These are phyloP conservation scores for Menura novaehollandiae DNA, from an alignment of 2,113 vertebrate species.

Conservation along the genomic window DNA sequence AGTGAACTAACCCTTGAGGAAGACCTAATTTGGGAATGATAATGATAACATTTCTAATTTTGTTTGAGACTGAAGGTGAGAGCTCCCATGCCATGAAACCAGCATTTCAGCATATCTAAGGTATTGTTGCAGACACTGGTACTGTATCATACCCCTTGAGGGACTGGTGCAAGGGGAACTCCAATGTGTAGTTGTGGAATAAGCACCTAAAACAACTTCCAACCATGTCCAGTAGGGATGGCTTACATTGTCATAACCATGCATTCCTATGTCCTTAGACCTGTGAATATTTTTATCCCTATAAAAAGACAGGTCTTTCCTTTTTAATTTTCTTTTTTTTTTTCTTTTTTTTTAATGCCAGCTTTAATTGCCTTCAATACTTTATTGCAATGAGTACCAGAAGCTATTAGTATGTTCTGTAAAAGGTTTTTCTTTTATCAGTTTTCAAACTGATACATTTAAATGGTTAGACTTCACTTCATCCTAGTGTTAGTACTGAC, in stretches of 20 bases:
- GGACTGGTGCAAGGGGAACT: not conserved
- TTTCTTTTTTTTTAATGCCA: not conserved
- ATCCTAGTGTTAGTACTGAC: not conserved
- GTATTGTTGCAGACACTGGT: not conserved
- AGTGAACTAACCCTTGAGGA: not conserved
- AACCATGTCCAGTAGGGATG: not conserved
- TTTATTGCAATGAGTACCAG: not conserved
- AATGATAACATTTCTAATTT: not conserved
- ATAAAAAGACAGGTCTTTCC: not conserved
- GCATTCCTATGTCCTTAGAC: not conserved
- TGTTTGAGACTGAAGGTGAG: not conserved
- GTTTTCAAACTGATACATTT: not conserved
- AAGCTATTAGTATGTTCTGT: not conserved
- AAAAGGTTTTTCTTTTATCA: not conserved
- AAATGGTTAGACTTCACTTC: not conserved
- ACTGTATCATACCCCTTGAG: not conserved
- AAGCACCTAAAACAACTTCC: not conserved
- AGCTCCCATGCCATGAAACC: not conserved
- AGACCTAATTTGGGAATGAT: not conserved
- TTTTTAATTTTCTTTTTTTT: not conserved
- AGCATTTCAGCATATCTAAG: not conserved
- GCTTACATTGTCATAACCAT: not conserved
- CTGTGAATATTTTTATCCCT: not conserved
- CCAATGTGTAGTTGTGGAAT: not conserved
- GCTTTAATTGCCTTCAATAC: not conserved